Conservation (phyloP, 2,888 invertebrate genomes). For the Tiliacea citrago region DNA sequence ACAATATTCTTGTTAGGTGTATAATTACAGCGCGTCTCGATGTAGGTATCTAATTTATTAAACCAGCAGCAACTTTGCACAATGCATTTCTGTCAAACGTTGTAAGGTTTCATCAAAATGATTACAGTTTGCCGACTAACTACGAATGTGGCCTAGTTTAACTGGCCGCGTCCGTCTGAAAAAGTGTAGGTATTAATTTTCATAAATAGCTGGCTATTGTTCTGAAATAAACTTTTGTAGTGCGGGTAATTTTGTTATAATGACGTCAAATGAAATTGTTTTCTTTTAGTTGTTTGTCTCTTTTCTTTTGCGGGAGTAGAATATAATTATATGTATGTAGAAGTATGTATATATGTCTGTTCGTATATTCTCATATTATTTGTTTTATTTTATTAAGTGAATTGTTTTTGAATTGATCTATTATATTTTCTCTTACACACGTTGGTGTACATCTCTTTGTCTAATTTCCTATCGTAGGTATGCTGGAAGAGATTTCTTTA, state of each 20-base stretch:
- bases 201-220: conserved; percentile 35
- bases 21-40: conserved; percentile 11
- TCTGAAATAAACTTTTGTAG: conserved; percentile 29
- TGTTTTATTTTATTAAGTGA: too few species aligned
- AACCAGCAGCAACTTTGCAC: conserved; percentile 46
- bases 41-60: conserved; percentile 42
- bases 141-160: conserved; percentile 45
- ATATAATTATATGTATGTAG: too few species aligned
- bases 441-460: too few species aligned
- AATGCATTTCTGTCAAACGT: conserved; percentile 48
- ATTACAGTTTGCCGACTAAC: conserved; percentile 41
- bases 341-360: too few species aligned
- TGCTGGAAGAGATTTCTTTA: too few species aligned
- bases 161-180: conserved; percentile 10
- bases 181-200: conserved; percentile 16
- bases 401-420: too few species aligned
- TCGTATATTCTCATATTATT: too few species aligned
- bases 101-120: conserved; percentile 55
- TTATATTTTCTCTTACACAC: too few species aligned
- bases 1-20: conserved; percentile 8
- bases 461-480: too few species aligned
- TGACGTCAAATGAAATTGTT: conserved; percentile 24
- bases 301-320: background rate
- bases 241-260: conserved; percentile 21
- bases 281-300: conserved; percentile 2